Evolutionary conservation across 2,113 vertebrate genomes (phyloP), one percentile per base, ranked within the genome.

Genomic region (Lepus europaeus): DNA sequence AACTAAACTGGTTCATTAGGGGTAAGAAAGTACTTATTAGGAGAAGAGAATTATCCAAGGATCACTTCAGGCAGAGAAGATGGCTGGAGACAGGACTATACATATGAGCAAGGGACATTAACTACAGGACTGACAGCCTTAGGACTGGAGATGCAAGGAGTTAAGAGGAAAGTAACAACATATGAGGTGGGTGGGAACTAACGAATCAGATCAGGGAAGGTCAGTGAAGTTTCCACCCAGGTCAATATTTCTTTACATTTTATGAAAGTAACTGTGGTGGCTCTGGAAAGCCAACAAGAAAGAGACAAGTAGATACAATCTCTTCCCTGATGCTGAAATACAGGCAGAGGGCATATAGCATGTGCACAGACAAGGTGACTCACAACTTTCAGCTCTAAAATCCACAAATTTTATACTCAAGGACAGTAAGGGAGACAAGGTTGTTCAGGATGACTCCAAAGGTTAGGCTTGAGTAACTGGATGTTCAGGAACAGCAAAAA

Each of bases 241-340:
- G 74, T 13, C 17, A 53, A 69, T 0, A 11, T 3, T 6, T 16
- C 17, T 10, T 27, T 0, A 36, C 8, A 23, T 31, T 63, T 63
- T 25, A 27, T 5, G 14, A 23, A 59, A 12, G n/a, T 9, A 53
- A 12, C 39, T 17, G 17, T 25, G 45, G 27, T 17, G 33, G 66
- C 25, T 36, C 39, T 45, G 68, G 9, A 77, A 45, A 76, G 61
- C 59, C 25, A 78, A 27, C 1, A 9, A 3, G 6, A 29, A 39
- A n/a, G 53, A 68, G 6, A 31, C 49, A 59, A 61, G 33, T 14
- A 36, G 4, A 53, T 0, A 1, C 19, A 1, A 39, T 17, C 27
- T 63, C 70, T 70, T 31, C 45, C 68, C 45, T 13, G 49, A 81
- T 29, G 33, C 29, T 2, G 23, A 76, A 8, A 22, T 6, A 9